Evolutionary conservation across 2,113 vertebrate genomes (phyloP).

Genomic region (Lepus europaeus): DNA sequence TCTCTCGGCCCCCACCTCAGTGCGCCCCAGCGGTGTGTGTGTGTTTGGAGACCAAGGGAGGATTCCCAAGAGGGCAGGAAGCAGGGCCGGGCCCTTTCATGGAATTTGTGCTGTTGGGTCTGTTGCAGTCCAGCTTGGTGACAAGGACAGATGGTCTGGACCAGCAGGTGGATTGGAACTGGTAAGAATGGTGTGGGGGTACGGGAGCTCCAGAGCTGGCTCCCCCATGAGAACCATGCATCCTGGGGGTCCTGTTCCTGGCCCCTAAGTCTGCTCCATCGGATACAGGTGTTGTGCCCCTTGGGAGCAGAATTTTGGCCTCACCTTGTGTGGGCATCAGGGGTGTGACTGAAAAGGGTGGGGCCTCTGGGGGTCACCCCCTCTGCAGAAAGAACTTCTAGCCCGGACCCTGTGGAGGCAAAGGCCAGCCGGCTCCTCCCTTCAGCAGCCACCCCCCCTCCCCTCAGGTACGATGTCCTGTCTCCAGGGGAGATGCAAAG

Average conservation of each 20-base stretch:
- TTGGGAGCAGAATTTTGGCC: neutral
- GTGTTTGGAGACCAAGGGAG: neutral
- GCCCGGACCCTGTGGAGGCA: neutral
- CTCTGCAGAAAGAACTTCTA: neutral
- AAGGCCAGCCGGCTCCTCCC: neutral
- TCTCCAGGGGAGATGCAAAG: conserved; percentile 99
- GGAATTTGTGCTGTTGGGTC: neutral
- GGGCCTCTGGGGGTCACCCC: neutral
- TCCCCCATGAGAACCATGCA: neutral
- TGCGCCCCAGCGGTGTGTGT: neutral
- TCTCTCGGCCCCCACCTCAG: accelerated
- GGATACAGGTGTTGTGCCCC: neutral
- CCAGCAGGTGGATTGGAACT: conserved; percentile 96
- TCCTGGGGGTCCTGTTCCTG: neutral
- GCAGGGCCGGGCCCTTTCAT: neutral
- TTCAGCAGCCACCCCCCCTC: neutral
- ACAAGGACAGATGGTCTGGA: conserved; percentile 94
- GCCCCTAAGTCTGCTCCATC: neutral
- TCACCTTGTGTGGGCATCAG: neutral
- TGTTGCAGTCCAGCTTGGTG: conserved; percentile 92
- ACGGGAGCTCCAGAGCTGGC: neutral
- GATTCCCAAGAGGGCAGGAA: neutral
- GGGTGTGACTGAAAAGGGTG: neutral
- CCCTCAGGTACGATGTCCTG: conserved; percentile 95
- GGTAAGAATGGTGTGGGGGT: conserved; percentile 87